Evolutionary conservation across 2,888 invertebrate genomes (phyloP).

Genomic region (Eustalomyia histrio): DNA sequence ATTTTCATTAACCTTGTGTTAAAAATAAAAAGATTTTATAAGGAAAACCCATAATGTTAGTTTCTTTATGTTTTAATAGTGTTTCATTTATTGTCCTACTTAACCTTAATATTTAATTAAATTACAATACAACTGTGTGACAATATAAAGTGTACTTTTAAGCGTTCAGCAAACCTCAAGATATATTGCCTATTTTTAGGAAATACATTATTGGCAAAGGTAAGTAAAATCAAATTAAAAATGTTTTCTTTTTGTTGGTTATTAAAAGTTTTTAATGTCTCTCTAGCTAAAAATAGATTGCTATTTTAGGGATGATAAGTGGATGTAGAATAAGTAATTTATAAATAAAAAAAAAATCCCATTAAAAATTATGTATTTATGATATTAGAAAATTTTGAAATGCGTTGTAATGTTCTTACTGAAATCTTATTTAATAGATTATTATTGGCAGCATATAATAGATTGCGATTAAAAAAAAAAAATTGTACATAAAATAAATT

Average conservation of each 20-base stretch:
- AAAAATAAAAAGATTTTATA: background rate
- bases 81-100: slow-evolving; percentile 10
- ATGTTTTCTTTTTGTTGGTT: background rate
- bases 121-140: slow-evolving; percentile 17
- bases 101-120: slow-evolving; percentile 29
- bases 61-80: background rate
- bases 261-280: background rate
- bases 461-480: too few species aligned
- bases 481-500: too few species aligned
- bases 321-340: too few species aligned
- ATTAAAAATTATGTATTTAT: too few species aligned
- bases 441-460: too few species aligned
- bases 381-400: too few species aligned
- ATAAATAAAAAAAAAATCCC: too few species aligned
- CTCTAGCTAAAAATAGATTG: background rate
- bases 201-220: background rate
- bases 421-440: too few species aligned
- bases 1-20: slow-evolving; percentile 26
- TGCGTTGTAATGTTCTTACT: too few species aligned
- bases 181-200: slow-evolving; percentile 19
- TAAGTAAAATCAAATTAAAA: background rate
- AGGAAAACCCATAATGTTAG: background rate
- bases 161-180: background rate
- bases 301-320: too few species aligned
- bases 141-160: slow-evolving; percentile 7